Conservation (phyloP, 2,113 vertebrate genomes). For the Syrmaticus mikado region DNA sequence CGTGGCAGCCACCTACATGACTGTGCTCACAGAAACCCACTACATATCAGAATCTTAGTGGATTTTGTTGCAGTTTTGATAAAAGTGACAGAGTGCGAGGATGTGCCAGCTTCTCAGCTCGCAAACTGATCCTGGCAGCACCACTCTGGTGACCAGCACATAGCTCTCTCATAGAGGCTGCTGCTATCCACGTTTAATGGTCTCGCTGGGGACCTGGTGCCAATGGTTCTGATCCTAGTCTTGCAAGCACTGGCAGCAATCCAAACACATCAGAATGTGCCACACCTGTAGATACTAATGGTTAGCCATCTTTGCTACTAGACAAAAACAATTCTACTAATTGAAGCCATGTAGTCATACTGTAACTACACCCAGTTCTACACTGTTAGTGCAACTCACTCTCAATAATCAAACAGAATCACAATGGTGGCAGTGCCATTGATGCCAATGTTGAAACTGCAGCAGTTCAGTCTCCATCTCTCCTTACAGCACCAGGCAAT, state of each 20-base stretch:
- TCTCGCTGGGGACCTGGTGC: background rate
- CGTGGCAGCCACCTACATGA: slow-evolving; percentile 18
- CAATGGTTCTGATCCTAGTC: background rate
- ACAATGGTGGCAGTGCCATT: background rate
- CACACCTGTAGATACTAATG: background rate
- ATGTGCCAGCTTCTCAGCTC: background rate
- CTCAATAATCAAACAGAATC: background rate
- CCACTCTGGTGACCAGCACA: background rate
- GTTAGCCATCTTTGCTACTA: background rate
- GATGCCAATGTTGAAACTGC: background rate
- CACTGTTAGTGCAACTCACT: background rate
- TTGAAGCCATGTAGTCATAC: background rate
- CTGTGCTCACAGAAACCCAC: background rate
- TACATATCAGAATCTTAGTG: background rate
- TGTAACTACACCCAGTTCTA: background rate
- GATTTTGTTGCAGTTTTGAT: background rate
- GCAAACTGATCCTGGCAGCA: background rate
- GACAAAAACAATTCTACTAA: background rate
- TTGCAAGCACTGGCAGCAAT: background rate
- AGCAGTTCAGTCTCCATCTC: background rate
- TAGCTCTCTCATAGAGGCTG: accelerated
- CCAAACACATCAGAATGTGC: background rate
- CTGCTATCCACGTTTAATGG: background rate
- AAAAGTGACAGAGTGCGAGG: accelerated
- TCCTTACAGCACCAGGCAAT: background rate